Evolutionary conservation across 2,888 invertebrate species (phyloP).

Genomic region (Cryptus armator): DNA sequence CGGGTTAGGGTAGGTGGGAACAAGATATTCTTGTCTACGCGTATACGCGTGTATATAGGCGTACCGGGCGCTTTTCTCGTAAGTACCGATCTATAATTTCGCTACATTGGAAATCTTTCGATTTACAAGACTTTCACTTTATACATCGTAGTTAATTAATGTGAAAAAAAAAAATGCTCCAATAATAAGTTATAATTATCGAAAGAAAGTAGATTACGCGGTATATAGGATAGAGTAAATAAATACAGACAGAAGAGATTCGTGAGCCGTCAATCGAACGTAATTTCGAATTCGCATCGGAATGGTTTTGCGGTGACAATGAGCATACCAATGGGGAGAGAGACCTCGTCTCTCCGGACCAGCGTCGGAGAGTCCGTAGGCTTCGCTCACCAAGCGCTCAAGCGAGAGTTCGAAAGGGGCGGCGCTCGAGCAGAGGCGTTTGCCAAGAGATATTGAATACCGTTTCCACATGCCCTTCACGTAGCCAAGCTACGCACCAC

Average conservation of each 20-base stretch:
- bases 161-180: background rate
- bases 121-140: no score
- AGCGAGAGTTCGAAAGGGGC: conserved; percentile 57
- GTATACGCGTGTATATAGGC: conserved; percentile 7
- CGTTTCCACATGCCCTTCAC: conserved; percentile 81
- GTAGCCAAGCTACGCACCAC: conserved; percentile 26
- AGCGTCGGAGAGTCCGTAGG: background rate
- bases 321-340: conserved; percentile 75
- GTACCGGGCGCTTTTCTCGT: background rate
- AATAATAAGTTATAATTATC: background rate
- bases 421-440: conserved; percentile 51
- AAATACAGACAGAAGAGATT: conserved; percentile 19
- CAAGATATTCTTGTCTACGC: conserved; percentile 34
- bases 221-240: background rate
- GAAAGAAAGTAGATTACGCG: background rate
- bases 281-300: conserved; percentile 77
- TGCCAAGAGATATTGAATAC: conserved; percentile 81
- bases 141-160: no score
- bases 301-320: conserved; percentile 81
- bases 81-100: no score
- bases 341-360: background rate
- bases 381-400: conserved; percentile 45
- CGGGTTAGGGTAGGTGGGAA: background rate
- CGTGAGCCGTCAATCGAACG: conserved; percentile 66
- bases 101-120: no score